Percentiles rank a stretch among this genome's conserved stretches.
Evolutionary conservation across 1,140 invertebrate species (phyloP).

Genomic region (Limonius californicus): DNA sequence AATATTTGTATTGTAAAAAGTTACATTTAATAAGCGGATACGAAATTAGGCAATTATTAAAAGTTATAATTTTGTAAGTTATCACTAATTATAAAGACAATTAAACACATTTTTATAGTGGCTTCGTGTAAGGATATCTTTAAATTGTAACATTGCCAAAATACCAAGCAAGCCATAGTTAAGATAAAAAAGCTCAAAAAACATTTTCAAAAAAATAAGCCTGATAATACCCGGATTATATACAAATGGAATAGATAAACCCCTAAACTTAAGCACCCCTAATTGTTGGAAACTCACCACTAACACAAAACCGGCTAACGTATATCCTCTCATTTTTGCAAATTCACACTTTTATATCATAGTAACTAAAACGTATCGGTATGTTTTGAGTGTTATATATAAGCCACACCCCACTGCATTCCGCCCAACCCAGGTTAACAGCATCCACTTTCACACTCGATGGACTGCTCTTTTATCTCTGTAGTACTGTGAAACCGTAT

Average conservation of each 20-base stretch:
- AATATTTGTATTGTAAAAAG: no score
- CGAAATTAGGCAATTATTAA: no score
- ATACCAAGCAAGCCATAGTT: no score
- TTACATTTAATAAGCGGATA: no score
- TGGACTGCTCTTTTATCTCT: not conserved
- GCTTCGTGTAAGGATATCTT: no score
- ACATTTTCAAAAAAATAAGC: no score
- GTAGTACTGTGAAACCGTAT: not conserved
- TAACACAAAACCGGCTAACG: not conserved
- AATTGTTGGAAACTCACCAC: constrained; percentile 20
- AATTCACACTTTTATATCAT: not conserved
- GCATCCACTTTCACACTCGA: constrained; percentile 22
- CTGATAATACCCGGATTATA: no score
- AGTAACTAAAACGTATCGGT: constrained; percentile 20
- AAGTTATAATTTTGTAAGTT: no score
- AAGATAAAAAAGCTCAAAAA: no score
- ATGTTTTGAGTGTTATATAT: constrained; percentile 26
- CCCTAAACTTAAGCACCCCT: constrained; percentile 22
- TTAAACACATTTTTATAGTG: no score
- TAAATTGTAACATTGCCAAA: no score
- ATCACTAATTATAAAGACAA: no score
- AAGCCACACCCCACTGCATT: constrained; percentile 27
- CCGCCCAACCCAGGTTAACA: constrained; percentile 18
- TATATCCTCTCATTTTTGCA: not conserved
- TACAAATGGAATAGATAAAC: constrained; percentile 19